Evolutionary conservation across 1,140 invertebrate species (phyloP).

Genomic region (Drosophila ironensis): DNA sequence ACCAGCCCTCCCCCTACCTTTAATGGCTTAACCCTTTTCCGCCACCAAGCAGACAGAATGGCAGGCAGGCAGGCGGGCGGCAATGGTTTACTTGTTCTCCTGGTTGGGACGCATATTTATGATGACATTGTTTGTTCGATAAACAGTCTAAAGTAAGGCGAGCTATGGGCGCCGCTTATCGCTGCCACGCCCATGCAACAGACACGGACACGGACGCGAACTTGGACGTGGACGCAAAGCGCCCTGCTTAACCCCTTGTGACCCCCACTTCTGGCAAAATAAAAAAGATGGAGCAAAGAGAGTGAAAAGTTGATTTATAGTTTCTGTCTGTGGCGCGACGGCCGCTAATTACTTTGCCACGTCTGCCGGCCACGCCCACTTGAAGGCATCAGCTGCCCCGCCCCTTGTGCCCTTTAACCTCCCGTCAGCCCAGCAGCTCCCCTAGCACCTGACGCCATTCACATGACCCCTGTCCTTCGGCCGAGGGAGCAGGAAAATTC

Average conservation of each 20-base stretch:
- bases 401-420: not conserved
- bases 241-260: not conserved
- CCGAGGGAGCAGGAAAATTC: constrained; percentile 12
- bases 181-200: constrained; percentile 34
- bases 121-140: constrained; percentile 80
- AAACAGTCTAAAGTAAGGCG: constrained; percentile 72
- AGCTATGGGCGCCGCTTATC: constrained; percentile 4
- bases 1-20: constrained; percentile 3
- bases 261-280: not conserved
- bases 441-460: constrained; percentile 43
- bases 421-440: constrained; percentile 1
- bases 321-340: constrained; percentile 69
- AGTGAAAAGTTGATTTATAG: constrained; percentile 73
- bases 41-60: too few species aligned
- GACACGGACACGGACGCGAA: constrained; percentile 46
- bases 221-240: too few species aligned
- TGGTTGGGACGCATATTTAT: constrained; percentile 67
- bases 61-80: too few species aligned
- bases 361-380: constrained; percentile 60
- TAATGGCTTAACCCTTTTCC: constrained; percentile 8
- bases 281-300: constrained; percentile 18
- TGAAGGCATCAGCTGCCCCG: not conserved
- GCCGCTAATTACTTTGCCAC: constrained; percentile 78
- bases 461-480: constrained; percentile 5
- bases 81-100: not conserved